Evolutionary conservation across 2,797 vertebrate species (phyloP).

Genomic region (Pseudocheirus occidentalis): DNA sequence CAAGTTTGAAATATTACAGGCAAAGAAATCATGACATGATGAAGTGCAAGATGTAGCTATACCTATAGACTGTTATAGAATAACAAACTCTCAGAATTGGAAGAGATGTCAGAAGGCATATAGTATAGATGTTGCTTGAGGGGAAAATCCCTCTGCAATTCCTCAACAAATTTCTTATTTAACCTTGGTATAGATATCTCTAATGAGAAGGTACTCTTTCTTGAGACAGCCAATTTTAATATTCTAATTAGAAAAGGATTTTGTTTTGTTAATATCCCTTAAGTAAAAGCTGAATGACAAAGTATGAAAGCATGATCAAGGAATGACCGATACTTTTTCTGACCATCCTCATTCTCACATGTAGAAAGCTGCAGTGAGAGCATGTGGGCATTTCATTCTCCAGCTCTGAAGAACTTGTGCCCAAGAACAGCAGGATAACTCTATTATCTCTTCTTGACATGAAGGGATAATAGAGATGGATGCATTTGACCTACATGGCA

Average conservation of each 20-base stretch:
- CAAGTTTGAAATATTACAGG: not conserved
- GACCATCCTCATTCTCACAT: not conserved
- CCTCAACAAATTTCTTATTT: not conserved
- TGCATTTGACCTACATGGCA: constrained; percentile 15
- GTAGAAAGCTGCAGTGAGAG: not conserved
- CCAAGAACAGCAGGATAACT: constrained; percentile 26
- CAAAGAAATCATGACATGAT: not conserved
- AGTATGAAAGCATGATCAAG: not conserved
- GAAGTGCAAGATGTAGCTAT: not conserved
- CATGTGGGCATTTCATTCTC: not conserved
- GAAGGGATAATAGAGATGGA: not conserved
- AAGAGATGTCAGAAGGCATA: not conserved
- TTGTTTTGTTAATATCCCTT: not conserved
- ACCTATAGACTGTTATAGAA: not conserved
- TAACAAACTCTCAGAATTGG: not conserved
- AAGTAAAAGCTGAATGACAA: not conserved
- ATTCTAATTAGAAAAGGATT: not conserved
- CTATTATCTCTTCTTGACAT: not conserved
- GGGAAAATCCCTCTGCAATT: not conserved
- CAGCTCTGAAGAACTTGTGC: not conserved
- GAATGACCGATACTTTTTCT: not conserved
- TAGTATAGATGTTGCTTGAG: not conserved
- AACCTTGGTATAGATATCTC: not conserved
- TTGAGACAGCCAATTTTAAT: not conserved
- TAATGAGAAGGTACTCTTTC: not conserved